Evolutionary conservation across 2,888 invertebrate species (phyloP).

Genomic region (Drosophila quinaria): DNA sequence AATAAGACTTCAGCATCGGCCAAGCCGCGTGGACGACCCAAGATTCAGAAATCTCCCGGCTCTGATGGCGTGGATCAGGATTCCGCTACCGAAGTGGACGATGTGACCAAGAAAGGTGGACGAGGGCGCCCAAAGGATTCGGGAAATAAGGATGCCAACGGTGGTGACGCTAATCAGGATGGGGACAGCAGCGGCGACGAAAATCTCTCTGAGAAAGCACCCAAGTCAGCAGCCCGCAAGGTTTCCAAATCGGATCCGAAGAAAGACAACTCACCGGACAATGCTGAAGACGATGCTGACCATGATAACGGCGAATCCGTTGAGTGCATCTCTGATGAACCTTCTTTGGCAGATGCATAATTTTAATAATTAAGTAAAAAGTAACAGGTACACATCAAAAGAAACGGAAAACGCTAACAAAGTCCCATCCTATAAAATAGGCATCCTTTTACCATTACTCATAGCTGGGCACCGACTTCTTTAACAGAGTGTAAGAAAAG

Average conservation of each 20-base stretch:
- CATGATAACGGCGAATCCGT: slow-evolving; percentile 30
- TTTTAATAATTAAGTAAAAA: slow-evolving; percentile 17
- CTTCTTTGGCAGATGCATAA: slow-evolving; percentile 33
- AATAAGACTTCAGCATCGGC: slow-evolving; percentile 1
- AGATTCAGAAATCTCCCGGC: slow-evolving; percentile 19
- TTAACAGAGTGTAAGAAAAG: neutral
- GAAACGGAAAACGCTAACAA: neutral
- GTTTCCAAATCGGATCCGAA: neutral
- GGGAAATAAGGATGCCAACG: slow-evolving; percentile 23
- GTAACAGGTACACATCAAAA: slow-evolving; percentile 29
- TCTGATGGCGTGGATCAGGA: slow-evolving; percentile 41
- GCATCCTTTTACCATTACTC: neutral
- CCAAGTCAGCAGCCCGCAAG: slow-evolving; percentile 7
- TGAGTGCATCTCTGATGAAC: slow-evolving; percentile 54
- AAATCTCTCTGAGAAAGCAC: slow-evolving; percentile 7
- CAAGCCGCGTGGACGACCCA: slow-evolving; percentile 55
- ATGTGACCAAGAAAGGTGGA: slow-evolving; percentile 55
- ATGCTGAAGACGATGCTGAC: slow-evolving; percentile 8
- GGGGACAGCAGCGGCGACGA: slow-evolving; percentile 18
- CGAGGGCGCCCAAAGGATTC: slow-evolving; percentile 46
- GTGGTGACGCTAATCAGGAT: slow-evolving; percentile 33
- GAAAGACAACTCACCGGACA: neutral
- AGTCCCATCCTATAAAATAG: slow-evolving; percentile 3
- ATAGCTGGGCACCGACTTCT: neutral
- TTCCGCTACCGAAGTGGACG: slow-evolving; percentile 19